Conservation (phyloP, 2,888 invertebrate genomes). For the Hipparchia sbordonii region DNA sequence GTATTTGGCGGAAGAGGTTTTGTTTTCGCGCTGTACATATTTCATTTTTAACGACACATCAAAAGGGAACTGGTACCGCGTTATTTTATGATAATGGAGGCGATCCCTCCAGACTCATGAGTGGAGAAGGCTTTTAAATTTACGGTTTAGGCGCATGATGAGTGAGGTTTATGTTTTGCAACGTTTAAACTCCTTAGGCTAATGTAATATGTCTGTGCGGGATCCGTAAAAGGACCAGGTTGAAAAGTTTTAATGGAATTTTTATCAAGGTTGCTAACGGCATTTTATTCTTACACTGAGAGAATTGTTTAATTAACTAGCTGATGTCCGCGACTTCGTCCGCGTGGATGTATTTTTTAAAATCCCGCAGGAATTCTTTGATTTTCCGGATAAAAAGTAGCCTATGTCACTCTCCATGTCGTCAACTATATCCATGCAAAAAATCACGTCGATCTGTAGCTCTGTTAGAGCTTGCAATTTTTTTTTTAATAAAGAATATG, state of each 20-base stretch:
- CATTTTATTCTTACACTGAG: neutral
- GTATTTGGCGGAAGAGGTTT: constrained; percentile 1
- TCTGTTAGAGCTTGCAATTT: no score
- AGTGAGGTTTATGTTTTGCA: constrained; percentile 68
- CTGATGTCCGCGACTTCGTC: no score
- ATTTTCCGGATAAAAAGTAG: no score
- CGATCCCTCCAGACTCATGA: constrained; percentile 61
- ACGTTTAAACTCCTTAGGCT: constrained; percentile 45
- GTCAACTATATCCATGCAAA: no score
- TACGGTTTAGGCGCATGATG: constrained; percentile 69
- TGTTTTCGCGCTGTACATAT: constrained; percentile 10
- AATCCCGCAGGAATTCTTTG: no score
- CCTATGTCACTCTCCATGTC: no score
- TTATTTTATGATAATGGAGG: constrained; percentile 81
- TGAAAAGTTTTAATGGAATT: constrained; percentile 30
- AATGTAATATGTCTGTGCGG: constrained; percentile 35
- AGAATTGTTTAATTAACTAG: neutral
- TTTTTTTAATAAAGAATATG: no score
- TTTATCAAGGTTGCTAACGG: constrained; percentile 12
- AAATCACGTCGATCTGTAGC: no score
- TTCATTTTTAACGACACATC: constrained; percentile 74
- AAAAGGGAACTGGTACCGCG: constrained; percentile 78
- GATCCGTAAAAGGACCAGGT: constrained; percentile 28
- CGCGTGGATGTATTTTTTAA: no score
- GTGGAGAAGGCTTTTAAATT: constrained; percentile 77